Evolutionary conservation across 2,113 vertebrate species (phyloP).

Genomic region (Ahaetulla prasina): DNA sequence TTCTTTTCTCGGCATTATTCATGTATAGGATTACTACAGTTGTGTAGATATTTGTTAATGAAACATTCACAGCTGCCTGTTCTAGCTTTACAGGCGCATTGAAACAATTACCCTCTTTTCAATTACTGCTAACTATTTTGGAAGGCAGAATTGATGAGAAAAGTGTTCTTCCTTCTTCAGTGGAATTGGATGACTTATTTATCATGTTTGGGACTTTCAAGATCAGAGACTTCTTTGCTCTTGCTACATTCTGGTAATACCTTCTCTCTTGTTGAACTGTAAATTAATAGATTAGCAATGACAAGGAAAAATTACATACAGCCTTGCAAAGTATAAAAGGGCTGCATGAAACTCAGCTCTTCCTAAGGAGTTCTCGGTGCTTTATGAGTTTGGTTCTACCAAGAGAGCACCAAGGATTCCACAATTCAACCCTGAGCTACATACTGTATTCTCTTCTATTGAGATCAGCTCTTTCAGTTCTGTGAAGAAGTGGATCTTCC

Average conservation of each 20-base stretch:
- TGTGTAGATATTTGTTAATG: not conserved
- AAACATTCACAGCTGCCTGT: not conserved
- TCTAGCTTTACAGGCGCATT: not conserved
- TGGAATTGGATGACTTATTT: not conserved
- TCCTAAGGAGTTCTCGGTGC: not conserved
- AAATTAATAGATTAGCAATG: not conserved
- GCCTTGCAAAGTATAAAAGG: not conserved
- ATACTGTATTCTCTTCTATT: not conserved
- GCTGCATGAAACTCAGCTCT: not conserved
- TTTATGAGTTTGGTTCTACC: not conserved
- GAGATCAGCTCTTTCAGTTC: not conserved
- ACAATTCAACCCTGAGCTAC: not conserved
- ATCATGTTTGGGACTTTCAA: not conserved
- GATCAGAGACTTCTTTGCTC: not conserved
- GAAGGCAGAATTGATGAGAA: not conserved
- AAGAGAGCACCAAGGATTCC: not conserved
- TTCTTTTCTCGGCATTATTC: not conserved
- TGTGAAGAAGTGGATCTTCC: not conserved
- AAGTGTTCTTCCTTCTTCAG: not conserved
- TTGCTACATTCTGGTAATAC: not conserved
- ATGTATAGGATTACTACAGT: not conserved
- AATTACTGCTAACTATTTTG: not conserved
- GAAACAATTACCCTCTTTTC: not conserved
- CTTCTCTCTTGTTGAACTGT: not conserved
- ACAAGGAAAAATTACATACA: not conserved